Percentiles rank a stretch among this genome's conserved stretches.
Evolutionary conservation across 2,888 invertebrate genomes (phyloP).

Genomic region (Horisme vitalbata): DNA sequence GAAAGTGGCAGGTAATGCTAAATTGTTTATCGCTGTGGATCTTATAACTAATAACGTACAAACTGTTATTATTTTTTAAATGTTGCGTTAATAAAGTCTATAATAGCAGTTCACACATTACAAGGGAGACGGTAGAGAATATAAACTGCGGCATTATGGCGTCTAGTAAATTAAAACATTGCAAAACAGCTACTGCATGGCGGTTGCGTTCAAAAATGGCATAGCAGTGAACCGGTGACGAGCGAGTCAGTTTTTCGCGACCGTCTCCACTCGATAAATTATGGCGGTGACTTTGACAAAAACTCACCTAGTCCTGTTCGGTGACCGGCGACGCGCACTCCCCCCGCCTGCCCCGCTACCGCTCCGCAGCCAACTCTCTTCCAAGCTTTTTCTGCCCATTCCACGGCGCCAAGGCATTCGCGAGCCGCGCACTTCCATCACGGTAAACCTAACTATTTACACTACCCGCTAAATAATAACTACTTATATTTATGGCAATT

Average conservation of each 20-base stretch:
- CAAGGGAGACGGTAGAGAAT: slow-evolving; percentile 27
- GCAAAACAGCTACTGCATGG: slow-evolving; percentile 69
- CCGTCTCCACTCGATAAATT: slow-evolving; percentile 82
- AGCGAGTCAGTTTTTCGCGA: slow-evolving; percentile 79
- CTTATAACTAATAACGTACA: slow-evolving; percentile 3
- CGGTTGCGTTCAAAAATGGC: slow-evolving; percentile 77
- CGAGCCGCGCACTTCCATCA: slow-evolving; percentile 70
- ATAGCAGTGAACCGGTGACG: slow-evolving; percentile 65
- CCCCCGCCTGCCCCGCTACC: slow-evolving; percentile 38
- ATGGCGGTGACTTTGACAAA: slow-evolving; percentile 81
- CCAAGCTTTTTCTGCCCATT: slow-evolving; percentile 74
- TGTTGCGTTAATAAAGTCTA: background rate
- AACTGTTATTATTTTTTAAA: slow-evolving; percentile 12
- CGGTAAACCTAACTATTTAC: slow-evolving; percentile 77
- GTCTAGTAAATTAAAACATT: slow-evolving; percentile 76
- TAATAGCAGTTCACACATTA: slow-evolving; percentile 34
- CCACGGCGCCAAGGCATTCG: slow-evolving; percentile 72
- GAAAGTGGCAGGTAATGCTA: slow-evolving; percentile 36
- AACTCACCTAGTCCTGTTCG: slow-evolving; percentile 81
- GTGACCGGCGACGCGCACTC: slow-evolving; percentile 75
- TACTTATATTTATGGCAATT: slow-evolving; percentile 83
- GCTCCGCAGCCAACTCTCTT: slow-evolving; percentile 47
- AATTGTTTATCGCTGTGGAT: slow-evolving; percentile 11
- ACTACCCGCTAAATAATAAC: slow-evolving; percentile 78
- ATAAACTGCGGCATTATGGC: slow-evolving; percentile 56